phyloP scores from a whole-genome alignment of 2,113 vertebrate species.

The Pagrus major region DNA sequence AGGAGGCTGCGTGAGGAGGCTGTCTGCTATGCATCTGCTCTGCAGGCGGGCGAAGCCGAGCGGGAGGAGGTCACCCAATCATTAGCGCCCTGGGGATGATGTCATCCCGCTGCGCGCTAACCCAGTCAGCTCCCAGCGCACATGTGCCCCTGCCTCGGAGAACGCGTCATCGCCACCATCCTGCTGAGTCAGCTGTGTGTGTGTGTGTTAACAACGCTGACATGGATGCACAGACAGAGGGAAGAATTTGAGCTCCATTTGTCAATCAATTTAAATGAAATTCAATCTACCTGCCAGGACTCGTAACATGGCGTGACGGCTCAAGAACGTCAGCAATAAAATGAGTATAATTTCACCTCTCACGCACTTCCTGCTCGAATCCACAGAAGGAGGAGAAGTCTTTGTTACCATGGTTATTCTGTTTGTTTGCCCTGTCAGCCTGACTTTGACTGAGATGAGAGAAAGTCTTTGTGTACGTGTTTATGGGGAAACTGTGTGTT shows the following conservation, averaged over 20 bases:
- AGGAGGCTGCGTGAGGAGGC: conserved; percentile 48
- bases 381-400: neutral
- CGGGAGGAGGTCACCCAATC: conserved; percentile 65
- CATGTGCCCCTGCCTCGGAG: conserved; percentile 35
- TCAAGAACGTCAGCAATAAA: conserved; percentile 16
- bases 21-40: conserved; percentile 59
- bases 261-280: conserved; percentile 25
- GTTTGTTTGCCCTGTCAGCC: conserved; percentile 37
- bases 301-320: neutral
- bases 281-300: conserved; percentile 11
- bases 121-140: conserved; percentile 44
- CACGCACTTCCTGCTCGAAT: neutral
- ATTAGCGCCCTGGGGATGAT: conserved; percentile 71
- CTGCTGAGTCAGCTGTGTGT: conserved; percentile 74
- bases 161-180: conserved; percentile 35
- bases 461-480: conserved; percentile 47
- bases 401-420: conserved; percentile 53
- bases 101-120: conserved; percentile 64
- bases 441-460: conserved; percentile 43
- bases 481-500: conserved; percentile 51
- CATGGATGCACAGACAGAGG: conserved; percentile 16
- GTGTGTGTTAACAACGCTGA: conserved; percentile 9
- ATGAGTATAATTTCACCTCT: conserved; percentile 18
- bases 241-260: conserved; percentile 7
- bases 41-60: conserved; percentile 41